Conservation (phyloP, 2,113 vertebrate genomes). For the Solea solea region DNA sequence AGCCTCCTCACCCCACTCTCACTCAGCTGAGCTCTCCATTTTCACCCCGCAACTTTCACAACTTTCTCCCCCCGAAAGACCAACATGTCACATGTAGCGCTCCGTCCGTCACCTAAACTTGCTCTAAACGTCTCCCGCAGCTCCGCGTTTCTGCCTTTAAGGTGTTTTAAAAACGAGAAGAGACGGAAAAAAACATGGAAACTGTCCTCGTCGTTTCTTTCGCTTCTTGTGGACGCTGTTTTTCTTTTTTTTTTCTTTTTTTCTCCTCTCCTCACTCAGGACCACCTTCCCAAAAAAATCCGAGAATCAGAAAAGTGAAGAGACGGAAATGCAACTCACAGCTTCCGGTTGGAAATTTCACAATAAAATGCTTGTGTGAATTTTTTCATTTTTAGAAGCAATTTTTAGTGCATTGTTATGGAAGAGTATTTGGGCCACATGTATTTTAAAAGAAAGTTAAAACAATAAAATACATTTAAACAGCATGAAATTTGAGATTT, state of each 20-base stretch:
- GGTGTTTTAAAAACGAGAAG: background rate
- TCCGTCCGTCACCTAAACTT: background rate
- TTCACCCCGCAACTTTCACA: slow-evolving; percentile 66
- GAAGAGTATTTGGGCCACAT: too few relatives aligned
- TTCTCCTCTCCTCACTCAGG: slow-evolving; percentile 20
- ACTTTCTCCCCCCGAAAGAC: slow-evolving; percentile 53
- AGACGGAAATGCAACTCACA: fast-evolving
- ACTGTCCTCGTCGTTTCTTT: slow-evolving; percentile 11
- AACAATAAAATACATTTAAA: too few relatives aligned
- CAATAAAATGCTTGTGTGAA: slow-evolving; percentile 28
- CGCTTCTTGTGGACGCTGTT: slow-evolving; percentile 63
- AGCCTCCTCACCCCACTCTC: slow-evolving; percentile 81
- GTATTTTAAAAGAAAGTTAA: too few relatives aligned
- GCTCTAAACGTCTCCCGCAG: background rate
- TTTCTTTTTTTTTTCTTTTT: slow-evolving; percentile 25
- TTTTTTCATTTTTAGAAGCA: background rate
- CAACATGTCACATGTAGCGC: slow-evolving; percentile 9
- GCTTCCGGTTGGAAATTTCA: slow-evolving; percentile 34
- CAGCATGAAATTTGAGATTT: too few relatives aligned
- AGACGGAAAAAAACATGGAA: slow-evolving; percentile 9
- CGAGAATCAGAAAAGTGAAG: background rate
- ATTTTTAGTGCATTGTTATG: too few relatives aligned
- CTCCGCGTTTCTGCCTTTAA: background rate
- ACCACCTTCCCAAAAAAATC: slow-evolving; percentile 62
- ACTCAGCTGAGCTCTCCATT: slow-evolving; percentile 82